Conservation (phyloP, 1,140 invertebrate genomes). For the Lepidurus arcticus region DNA sequence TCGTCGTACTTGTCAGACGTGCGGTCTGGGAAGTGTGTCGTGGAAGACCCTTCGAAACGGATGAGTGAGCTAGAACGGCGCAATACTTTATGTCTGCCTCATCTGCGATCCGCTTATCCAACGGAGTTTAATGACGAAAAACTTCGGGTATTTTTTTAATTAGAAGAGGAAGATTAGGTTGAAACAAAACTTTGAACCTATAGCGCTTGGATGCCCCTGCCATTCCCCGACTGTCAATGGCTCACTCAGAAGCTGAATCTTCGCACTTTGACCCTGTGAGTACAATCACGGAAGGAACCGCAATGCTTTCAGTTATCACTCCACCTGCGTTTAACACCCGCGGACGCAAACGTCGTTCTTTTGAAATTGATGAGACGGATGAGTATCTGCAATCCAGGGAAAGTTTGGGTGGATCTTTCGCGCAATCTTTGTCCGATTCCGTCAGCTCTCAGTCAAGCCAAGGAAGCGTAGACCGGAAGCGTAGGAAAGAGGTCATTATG, state of each 20-base stretch:
- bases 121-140: conserved; percentile 52
- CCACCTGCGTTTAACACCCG: background rate
- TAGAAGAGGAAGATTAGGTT: background rate
- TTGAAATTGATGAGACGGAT: background rate
- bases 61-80: conserved; percentile 68
- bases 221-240: background rate
- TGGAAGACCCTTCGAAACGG: conserved; percentile 45
- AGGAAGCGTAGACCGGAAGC: conserved; percentile 32
- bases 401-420: background rate
- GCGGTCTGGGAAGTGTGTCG: conserved; percentile 41
- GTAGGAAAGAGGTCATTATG: conserved; percentile 24
- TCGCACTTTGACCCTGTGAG: background rate
- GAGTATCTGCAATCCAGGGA: background rate
- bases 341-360: background rate
- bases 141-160: conserved; percentile 2
- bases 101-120: conserved; percentile 82
- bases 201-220: background rate
- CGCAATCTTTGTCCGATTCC: conserved; percentile 3
- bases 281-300: background rate
- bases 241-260: background rate
- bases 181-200: background rate
- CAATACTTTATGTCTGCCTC: conserved; percentile 79
- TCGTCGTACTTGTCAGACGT: conserved; percentile 56
- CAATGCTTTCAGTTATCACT: background rate
- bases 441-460: conserved; percentile 15